A percentile compares a stretch with the other conserved stretches of the same genome.
Conservation (phyloP, 2,113 vertebrate genomes). For the Bos javanicus region DNA sequence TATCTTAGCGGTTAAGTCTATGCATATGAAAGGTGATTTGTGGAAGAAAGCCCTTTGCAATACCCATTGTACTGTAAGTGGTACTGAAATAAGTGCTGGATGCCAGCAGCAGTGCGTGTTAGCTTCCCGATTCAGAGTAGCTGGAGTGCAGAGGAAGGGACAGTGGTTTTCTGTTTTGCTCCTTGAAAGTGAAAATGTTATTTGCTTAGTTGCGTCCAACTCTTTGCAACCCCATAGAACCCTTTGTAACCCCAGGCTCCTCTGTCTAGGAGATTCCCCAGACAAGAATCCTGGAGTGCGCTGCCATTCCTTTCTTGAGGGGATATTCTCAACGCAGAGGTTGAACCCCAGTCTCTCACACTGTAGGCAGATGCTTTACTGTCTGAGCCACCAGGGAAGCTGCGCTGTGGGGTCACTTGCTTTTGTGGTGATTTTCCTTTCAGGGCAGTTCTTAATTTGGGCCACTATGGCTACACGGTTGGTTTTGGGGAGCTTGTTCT, state of each 20-base stretch:
- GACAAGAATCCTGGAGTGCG: neutral
- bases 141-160: rapidly evolving
- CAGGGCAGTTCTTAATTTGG: neutral
- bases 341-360: neutral
- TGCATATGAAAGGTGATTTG: neutral
- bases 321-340: neutral
- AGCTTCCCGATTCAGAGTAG: neutral
- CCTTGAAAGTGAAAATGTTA: neutral
- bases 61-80: rapidly evolving
- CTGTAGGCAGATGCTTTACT: neutral
- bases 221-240: neutral
- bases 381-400: neutral
- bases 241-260: neutral
- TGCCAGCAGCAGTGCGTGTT: rapidly evolving
- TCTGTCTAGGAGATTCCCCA: neutral
- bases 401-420: rapidly evolving
- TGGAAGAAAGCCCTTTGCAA: neutral
- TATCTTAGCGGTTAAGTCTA: neutral
- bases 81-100: no score
- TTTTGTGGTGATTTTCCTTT: neutral
- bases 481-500: neutral
- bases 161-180: neutral
- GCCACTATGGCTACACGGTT: rapidly evolving
- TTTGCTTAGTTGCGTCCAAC: neutral
- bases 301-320: neutral